Evolutionary conservation across 2,113 vertebrate species (phyloP), one percentile per base, ranked within the genome.

Genomic region (Cnemophilus loriae): DNA sequence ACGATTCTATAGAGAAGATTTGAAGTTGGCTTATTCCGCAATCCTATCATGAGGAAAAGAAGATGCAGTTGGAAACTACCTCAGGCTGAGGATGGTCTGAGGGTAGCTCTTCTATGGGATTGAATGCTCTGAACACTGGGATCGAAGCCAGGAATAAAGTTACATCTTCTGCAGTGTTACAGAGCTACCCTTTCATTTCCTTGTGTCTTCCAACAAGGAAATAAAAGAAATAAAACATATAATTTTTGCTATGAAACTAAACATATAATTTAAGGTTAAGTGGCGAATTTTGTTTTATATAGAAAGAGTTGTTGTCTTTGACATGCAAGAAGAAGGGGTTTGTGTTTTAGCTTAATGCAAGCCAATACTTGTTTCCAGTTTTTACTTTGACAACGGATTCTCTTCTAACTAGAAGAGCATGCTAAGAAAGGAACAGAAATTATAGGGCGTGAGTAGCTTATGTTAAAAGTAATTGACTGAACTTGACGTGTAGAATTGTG

Each of bases 361-460:
- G 27, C 39, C 65, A 82, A 21, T 85, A 56, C 9, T 79, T n/a
- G 22, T 82, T 83, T 73, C 44, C 30, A 76, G 4, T 11, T 53
- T 84, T 60, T 42, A 46, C 49, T 57, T 37, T 88, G 49, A 68
- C 41, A 73, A 7, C 30, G 82, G 13, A 22, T 90, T 75, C 87
- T 91, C 41, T 79, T 89, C 26, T 57, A 83, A 76, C 24, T 85
- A 56, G 44, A 87, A 60, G 19, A 14, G 4, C 16, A 22, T 37
- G 14, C 70, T 94, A 91, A 94, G 70, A 93, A 93, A 83, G 49
- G 61, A 95, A n/a, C 22, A 57, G 26, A 94, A 91, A 94, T 93
- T 93, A 75, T 7, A 91, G 57, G 32, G 53, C 64, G 30, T 57
- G 28, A 17, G 10, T 71, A 85, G 85, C 6, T 23, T 85, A 0